Evolutionary conservation across 2,797 vertebrate species (phyloP), one percentile per base, ranked within the genome.

Genomic region (Hybognathus amarus): DNA sequence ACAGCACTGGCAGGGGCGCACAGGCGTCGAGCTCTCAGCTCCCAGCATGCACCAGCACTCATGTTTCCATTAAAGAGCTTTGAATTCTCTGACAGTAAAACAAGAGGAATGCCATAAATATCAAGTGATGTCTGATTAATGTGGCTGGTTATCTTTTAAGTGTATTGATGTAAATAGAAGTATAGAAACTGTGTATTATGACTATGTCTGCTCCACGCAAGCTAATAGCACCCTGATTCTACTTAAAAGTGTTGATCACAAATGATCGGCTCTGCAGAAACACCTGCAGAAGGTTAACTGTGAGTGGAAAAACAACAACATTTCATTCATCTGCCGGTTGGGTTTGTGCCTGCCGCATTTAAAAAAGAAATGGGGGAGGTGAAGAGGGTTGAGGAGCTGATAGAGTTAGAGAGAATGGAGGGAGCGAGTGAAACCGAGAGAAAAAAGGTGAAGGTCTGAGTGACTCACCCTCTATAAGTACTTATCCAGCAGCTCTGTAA

Each of bases 381-480:
- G 78, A 84, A 87, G 82, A 89, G 84, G 83, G 83, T 61, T 83
- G 83, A 80, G 85, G 83, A 83, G 78, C 85, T 85, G 83, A 85
- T 86, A 66, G 83, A 85, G 68, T 56, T 80, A 85, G 79, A 81
- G 81, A 83, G 74, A 85, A 79, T 85, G 30, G 79, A 52, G 69
- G 79, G 77, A 79, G 77, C 79, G 66, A 83, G 83, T 73, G 80
- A 88, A 75, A 86, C 73, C 5, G 77, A 86, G 87, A 87, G 87
- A 88, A 87, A 78, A 85, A 83, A 88, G 82, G 87, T 87, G 85
- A 84, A 82, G 85, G 75, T 82, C 74, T 76, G 88, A 87, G 81
- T 89, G 87, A 90, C 86, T 85, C 87, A 87, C 83, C 68, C 85
- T 83, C 87, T 78, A 64, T 84, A 85, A 88, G 80, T 83, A 87